Percentiles rank a stretch among this genome's conserved stretches.
phyloP scores from a whole-genome alignment of 1,140 invertebrate species.

The Micrasema minimum region DNA sequence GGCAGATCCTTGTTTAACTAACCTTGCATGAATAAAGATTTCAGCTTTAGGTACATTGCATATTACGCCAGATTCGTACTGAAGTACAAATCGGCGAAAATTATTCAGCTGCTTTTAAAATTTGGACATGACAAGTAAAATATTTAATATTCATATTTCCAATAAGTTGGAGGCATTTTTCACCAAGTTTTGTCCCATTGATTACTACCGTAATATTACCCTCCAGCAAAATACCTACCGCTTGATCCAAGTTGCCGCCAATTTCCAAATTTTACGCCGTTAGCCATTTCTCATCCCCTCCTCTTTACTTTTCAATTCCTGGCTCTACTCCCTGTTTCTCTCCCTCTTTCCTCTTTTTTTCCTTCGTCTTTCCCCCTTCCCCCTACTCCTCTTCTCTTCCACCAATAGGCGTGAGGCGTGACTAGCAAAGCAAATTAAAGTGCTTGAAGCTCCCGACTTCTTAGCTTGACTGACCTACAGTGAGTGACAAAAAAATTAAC shows the following conservation, averaged over 20 bases:
- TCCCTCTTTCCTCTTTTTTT: not conserved
- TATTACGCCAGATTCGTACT: too few relatives aligned
- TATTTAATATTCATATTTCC: constrained; percentile 25
- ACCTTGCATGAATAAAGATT: too few relatives aligned
- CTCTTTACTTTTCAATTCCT: not conserved
- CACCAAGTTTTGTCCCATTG: constrained; percentile 28
- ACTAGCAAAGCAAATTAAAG: constrained; percentile 53
- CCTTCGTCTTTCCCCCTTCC: not conserved
- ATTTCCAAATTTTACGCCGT: constrained; percentile 35
- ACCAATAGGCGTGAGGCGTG: constrained; percentile 39
- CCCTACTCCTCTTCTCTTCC: too few relatives aligned
- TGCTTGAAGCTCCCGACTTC: constrained; percentile 38
- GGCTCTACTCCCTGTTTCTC: not conserved
- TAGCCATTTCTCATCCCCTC: constrained; percentile 27
- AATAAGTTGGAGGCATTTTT: constrained; percentile 15
- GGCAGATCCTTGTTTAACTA: too few relatives aligned
- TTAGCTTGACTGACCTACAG: constrained; percentile 36
- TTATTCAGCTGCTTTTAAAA: too few relatives aligned
- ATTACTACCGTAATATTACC: constrained; percentile 16
- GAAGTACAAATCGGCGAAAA: too few relatives aligned
- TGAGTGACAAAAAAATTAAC: not conserved
- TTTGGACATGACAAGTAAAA: too few relatives aligned
- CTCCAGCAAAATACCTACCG: constrained; percentile 7
- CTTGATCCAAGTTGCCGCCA: constrained; percentile 35
- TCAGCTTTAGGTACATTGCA: too few relatives aligned